A percentile compares a stretch with the other conserved stretches of the same genome.
Conservation (phyloP, 2,888 invertebrate genomes). For the Pandemis cinnamomeana region DNA sequence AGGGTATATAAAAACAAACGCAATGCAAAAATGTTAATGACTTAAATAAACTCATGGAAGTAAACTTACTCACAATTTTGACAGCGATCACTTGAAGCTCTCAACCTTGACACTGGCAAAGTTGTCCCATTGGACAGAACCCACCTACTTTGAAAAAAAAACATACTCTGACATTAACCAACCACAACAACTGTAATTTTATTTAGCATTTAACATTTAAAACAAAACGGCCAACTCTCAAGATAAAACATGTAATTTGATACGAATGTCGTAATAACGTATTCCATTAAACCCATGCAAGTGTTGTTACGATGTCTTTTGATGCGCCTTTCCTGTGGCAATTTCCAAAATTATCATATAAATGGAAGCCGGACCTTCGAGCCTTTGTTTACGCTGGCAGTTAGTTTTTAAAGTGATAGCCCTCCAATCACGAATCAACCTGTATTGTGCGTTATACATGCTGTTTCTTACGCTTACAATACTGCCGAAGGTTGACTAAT, state of each 20-base stretch:
- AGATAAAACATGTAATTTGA: conserved; percentile 11
- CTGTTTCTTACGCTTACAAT: conserved; percentile 11
- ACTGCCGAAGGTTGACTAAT: conserved; percentile 37
- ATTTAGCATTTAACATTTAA: not conserved
- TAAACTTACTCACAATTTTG: not conserved
- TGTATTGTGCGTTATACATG: conserved; percentile 11
- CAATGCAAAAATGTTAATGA: not conserved
- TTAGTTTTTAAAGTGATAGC: conserved; percentile 24
- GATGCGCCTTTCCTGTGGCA: conserved; percentile 12
- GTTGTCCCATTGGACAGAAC: too few relatives aligned
- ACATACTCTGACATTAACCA: not conserved
- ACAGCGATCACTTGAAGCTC: too few relatives aligned
- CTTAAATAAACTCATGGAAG: not conserved
- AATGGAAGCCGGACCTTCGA: conserved; percentile 23
- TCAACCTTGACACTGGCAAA: too few relatives aligned
- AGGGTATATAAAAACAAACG: not conserved
- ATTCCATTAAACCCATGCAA: conserved; percentile 23
- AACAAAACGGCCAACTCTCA: not conserved
- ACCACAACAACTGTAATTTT: not conserved
- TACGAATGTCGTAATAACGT: conserved; percentile 9
- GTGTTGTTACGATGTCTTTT: conserved; percentile 16
- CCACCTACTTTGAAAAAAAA: too few relatives aligned
- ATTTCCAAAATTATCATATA: conserved; percentile 36
- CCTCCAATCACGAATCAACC: conserved; percentile 15
- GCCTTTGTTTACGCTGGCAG: conserved; percentile 13